Evolutionary conservation across 2,888 invertebrate species (phyloP).

Genomic region (Cacoxenus indagator): DNA sequence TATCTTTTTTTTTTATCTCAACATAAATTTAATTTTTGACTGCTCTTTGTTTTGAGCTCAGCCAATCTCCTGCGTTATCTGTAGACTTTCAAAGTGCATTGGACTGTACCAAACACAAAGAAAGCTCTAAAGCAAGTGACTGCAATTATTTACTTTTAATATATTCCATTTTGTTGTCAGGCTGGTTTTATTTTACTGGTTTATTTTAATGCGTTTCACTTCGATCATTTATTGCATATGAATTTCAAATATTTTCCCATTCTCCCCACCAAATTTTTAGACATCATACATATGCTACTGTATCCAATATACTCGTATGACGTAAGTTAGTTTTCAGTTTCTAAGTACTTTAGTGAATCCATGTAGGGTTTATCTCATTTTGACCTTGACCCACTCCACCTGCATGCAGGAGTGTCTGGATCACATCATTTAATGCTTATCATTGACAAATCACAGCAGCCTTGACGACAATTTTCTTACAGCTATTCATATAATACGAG

Average conservation of each 20-base stretch:
- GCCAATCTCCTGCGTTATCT: neutral
- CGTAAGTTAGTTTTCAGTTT: neutral
- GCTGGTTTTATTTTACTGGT: slow-evolving; percentile 1
- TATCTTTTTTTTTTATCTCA: neutral
- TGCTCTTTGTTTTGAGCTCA: neutral
- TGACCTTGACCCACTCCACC: neutral
- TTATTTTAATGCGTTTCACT: neutral
- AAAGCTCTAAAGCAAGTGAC: neutral
- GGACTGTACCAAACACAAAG: neutral
- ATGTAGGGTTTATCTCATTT: too few relatives aligned
- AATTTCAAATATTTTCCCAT: too few relatives aligned
- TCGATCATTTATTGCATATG: neutral
- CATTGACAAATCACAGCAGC: neutral
- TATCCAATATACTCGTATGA: neutral
- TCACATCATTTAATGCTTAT: neutral
- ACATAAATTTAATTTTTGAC: neutral
- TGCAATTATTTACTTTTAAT: slow-evolving; percentile 13
- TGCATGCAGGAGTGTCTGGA: neutral
- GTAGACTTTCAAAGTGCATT: neutral
- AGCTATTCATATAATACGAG: too few relatives aligned
- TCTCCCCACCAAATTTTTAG: too few relatives aligned
- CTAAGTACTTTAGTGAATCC: too few relatives aligned
- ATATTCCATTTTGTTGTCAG: slow-evolving; percentile 12
- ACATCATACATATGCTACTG: too few relatives aligned
- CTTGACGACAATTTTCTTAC: too few relatives aligned